Evolutionary conservation across 2,113 vertebrate genomes (phyloP).

Genomic region (Myotis yumanensis): DNA sequence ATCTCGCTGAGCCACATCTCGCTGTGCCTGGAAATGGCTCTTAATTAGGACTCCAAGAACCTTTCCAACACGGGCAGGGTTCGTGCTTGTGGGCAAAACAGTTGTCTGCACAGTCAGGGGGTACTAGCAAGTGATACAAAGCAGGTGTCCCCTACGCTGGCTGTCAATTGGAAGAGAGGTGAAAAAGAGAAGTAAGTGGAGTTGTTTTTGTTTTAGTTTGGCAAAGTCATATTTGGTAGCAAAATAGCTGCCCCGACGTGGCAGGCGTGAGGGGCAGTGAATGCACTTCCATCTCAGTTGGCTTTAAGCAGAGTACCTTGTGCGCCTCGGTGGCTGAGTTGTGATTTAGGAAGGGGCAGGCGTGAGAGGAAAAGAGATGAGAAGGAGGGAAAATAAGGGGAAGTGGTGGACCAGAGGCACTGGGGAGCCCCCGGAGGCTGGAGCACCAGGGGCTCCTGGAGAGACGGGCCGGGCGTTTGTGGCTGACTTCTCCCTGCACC

Average conservation of each 20-base stretch:
- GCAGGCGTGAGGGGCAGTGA: accelerated
- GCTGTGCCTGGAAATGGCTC: background rate
- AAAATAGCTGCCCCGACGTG: background rate
- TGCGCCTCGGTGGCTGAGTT: background rate
- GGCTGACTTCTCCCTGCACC: background rate
- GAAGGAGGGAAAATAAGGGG: background rate
- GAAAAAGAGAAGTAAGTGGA: background rate
- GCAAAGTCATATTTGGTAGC: background rate
- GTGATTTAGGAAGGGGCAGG: background rate
- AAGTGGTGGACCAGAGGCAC: background rate
- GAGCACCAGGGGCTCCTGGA: background rate
- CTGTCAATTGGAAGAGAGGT: background rate
- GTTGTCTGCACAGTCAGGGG: background rate
- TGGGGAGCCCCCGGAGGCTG: accelerated
- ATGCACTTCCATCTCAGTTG: background rate
- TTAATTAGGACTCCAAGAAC: background rate
- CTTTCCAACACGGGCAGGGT: background rate
- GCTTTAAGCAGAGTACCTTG: background rate
- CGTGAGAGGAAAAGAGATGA: background rate
- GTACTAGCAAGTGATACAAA: background rate
- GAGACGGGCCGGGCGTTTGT: no score
- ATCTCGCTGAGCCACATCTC: no score
- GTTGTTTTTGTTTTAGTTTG: background rate
- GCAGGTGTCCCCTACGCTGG: background rate
- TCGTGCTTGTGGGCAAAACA: background rate